Percentiles rank a stretch among this genome's conserved stretches.
These are phyloP conservation scores for Hirudo medicinalis DNA, from an alignment of 1,140 invertebrate genomes.

Conservation along the genomic window DNA sequence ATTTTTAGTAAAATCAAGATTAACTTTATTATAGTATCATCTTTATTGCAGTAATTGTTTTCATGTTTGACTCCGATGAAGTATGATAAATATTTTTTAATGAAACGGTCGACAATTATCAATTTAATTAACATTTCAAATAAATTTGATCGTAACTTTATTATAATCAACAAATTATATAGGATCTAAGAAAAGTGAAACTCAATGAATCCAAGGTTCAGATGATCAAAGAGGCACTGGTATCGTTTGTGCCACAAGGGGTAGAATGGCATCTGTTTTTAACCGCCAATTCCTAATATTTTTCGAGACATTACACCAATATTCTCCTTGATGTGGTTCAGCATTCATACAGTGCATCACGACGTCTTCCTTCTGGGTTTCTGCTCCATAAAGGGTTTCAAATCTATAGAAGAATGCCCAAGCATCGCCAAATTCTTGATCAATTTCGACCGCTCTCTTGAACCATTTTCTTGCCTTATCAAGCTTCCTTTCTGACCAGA, in stretches of 20 bases:
- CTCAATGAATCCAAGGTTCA: not conserved
- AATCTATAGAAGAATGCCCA: constrained; percentile 98
- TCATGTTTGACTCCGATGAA: too few relatives aligned
- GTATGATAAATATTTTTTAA: too few relatives aligned
- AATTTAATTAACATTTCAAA: too few relatives aligned
- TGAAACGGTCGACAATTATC: too few relatives aligned
- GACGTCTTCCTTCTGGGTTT: constrained; percentile 76
- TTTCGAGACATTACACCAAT: constrained; percentile 88
- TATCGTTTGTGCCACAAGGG: constrained; percentile 29
- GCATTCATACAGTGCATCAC: constrained; percentile 70
- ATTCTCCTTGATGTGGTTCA: constrained; percentile 90
- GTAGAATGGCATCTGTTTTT: constrained; percentile 71
- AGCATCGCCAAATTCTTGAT: constrained; percentile 89
- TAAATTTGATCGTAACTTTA: too few relatives aligned
- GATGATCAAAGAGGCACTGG: constrained; percentile 26
- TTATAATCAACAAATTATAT: too few relatives aligned
- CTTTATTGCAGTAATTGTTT: too few relatives aligned
- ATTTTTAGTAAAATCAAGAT: too few relatives aligned
- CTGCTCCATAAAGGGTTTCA: constrained; percentile 78
- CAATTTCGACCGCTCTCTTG: constrained; percentile 82
- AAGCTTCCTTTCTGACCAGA: constrained; percentile 89
- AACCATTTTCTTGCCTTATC: constrained; percentile 95
- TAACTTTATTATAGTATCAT: too few relatives aligned
- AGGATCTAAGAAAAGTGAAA: too few relatives aligned
- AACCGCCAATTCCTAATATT: constrained; percentile 87